phyloP scores from a whole-genome alignment of 2,797 vertebrate genomes.

The Clarias platycephalus region DNA sequence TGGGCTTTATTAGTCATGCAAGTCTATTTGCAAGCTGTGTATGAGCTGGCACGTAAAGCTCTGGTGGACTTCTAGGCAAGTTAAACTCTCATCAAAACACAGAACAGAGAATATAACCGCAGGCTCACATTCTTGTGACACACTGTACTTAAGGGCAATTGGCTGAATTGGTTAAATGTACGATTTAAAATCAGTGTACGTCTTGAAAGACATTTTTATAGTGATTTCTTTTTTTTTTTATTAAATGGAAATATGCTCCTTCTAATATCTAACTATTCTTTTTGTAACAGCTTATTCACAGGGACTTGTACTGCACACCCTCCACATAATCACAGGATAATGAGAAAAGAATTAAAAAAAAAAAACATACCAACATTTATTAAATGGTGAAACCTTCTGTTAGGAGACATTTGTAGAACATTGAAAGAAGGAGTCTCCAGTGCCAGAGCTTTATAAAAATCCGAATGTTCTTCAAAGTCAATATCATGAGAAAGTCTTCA shows the following conservation, averaged over 20 bases:
- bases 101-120: neutral
- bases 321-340: neutral
- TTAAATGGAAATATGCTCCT: neutral
- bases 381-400: neutral
- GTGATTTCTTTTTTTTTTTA: no score
- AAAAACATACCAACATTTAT: neutral
- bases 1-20: neutral
- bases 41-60: neutral
- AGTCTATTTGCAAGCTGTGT: neutral
- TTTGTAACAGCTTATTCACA: neutral
- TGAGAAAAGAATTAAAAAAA: neutral
- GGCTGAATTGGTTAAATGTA: neutral
- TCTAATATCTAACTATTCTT: neutral
- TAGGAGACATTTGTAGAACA: neutral
- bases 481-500: no score
- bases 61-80: neutral
- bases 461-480: neutral
- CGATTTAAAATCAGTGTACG: no score
- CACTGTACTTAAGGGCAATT: neutral
- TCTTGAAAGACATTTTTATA: no score
- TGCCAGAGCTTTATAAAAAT: neutral
- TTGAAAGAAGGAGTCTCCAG: neutral
- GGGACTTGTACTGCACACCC: neutral
- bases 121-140: neutral
- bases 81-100: neutral